A percentile compares a stretch with the other conserved stretches of the same genome.
Evolutionary conservation across 1,140 invertebrate genomes (phyloP).

Genomic region (Tetragonula clypearis): DNA sequence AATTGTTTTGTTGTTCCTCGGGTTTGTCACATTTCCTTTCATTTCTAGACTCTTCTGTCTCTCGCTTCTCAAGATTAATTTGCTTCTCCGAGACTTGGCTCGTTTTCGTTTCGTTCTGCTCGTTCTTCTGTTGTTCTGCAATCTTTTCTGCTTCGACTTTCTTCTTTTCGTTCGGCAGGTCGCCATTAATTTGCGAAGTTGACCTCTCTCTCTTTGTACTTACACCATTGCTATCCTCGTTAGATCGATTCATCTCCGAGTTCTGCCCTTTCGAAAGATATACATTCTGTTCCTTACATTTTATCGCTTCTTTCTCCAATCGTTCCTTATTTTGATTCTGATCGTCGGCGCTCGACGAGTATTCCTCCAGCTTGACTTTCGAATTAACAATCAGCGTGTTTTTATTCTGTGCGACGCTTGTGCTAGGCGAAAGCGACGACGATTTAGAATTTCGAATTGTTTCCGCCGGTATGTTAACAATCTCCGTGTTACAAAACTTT

Average conservation of each 20-base stretch:
- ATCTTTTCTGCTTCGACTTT: slow-evolving; percentile 33
- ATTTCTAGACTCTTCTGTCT: slow-evolving; percentile 57
- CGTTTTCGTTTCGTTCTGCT: slow-evolving; percentile 5
- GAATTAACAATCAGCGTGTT: neutral
- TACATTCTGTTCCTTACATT: slow-evolving; percentile 34
- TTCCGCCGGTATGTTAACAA: slow-evolving; percentile 52
- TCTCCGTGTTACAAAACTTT: slow-evolving; percentile 19
- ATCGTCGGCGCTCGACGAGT: neutral
- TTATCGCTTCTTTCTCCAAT: neutral
- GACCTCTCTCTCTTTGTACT: slow-evolving; percentile 45
- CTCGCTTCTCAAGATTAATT: slow-evolving; percentile 39
- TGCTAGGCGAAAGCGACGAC: neutral
- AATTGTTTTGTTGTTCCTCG: slow-evolving; percentile 71
- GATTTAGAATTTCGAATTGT: slow-evolving; percentile 35
- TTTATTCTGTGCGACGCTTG: slow-evolving; percentile 11
- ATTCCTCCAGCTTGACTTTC: slow-evolving; percentile 20
- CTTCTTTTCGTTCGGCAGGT: slow-evolving; percentile 21
- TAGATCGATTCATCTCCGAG: slow-evolving; percentile 12
- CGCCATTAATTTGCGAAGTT: slow-evolving; percentile 44
- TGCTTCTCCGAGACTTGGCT: slow-evolving; percentile 8
- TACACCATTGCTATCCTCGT: neutral
- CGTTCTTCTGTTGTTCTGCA: slow-evolving; percentile 17
- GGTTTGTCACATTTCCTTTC: slow-evolving; percentile 55
- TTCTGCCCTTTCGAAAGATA: slow-evolving; percentile 21
- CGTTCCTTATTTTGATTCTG: slow-evolving; percentile 51